Conservation (phyloP, 1,140 invertebrate genomes). For the Calephelis nemesis region DNA sequence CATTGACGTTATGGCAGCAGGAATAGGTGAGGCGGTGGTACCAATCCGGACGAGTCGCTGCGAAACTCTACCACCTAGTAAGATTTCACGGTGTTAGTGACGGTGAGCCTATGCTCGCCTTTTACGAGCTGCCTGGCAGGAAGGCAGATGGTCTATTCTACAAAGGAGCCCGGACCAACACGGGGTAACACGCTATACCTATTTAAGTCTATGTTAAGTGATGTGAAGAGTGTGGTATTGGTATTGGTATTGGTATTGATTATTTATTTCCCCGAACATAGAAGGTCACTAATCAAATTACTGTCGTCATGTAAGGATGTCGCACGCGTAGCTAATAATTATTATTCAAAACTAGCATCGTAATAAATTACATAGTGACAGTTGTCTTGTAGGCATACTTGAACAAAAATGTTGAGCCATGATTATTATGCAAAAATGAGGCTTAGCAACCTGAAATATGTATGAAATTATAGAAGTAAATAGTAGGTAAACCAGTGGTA, state of each 20-base stretch:
- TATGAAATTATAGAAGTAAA: slow-evolving; percentile 8
- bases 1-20: too few relatives aligned
- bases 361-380: slow-evolving; percentile 71
- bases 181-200: too few relatives aligned
- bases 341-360: slow-evolving; percentile 58
- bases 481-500: neutral
- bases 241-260: neutral
- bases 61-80: too few relatives aligned
- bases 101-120: too few relatives aligned
- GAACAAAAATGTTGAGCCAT: slow-evolving; percentile 29
- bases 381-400: slow-evolving; percentile 45
- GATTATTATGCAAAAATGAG: slow-evolving; percentile 13
- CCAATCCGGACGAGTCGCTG: too few relatives aligned
- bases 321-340: slow-evolving; percentile 55
- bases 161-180: too few relatives aligned
- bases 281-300: slow-evolving; percentile 57
- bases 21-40: too few relatives aligned
- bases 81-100: too few relatives aligned
- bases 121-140: too few relatives aligned
- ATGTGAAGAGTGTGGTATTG: too few relatives aligned
- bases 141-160: too few relatives aligned
- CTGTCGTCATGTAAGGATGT: slow-evolving; percentile 58
- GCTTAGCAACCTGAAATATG: slow-evolving; percentile 12
- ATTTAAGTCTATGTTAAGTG: too few relatives aligned
- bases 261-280: slow-evolving; percentile 10